These are phyloP conservation scores for Todiramphus saurophagus DNA, from an alignment of 2,113 vertebrate genomes.

Conservation along the genomic window DNA sequence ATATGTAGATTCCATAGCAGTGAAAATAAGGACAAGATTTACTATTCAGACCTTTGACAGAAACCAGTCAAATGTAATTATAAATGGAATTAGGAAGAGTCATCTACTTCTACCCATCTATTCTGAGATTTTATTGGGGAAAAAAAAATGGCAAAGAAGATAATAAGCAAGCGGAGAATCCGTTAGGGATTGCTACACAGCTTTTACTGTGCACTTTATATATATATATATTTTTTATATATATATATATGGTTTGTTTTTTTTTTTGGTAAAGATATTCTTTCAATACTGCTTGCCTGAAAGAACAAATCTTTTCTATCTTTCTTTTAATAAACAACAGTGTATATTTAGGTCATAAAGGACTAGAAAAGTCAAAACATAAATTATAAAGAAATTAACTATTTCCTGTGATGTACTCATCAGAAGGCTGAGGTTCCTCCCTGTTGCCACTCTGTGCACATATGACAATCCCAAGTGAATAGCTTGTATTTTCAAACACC, in stretches of 20 bases:
- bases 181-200: slow-evolving; percentile 13
- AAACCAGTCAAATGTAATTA: slow-evolving; percentile 53
- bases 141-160: slow-evolving; percentile 22
- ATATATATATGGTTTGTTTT: too few relatives aligned
- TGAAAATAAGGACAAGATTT: slow-evolving; percentile 47
- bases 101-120: slow-evolving; percentile 30
- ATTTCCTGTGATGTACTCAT: neutral
- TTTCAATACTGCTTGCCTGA: neutral
- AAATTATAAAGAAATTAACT: slow-evolving; percentile 5
- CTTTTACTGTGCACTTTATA: neutral
- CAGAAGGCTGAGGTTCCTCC: neutral
- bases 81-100: slow-evolving; percentile 51
- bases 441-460: neutral
- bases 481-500: slow-evolving; percentile 10
- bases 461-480: slow-evolving; percentile 17
- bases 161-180: slow-evolving; percentile 38
- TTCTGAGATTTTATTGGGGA: neutral
- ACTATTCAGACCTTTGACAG: slow-evolving; percentile 19
- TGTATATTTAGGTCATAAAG: neutral
- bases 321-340: neutral
- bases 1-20: slow-evolving; percentile 63
- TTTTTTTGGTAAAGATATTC: neutral
- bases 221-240: neutral
- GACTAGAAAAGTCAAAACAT: neutral
- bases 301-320: neutral